Percentiles rank a stretch among this genome's conserved stretches.
Evolutionary conservation across 2,113 vertebrate species (phyloP).

Genomic region (Leucosticte australis): DNA sequence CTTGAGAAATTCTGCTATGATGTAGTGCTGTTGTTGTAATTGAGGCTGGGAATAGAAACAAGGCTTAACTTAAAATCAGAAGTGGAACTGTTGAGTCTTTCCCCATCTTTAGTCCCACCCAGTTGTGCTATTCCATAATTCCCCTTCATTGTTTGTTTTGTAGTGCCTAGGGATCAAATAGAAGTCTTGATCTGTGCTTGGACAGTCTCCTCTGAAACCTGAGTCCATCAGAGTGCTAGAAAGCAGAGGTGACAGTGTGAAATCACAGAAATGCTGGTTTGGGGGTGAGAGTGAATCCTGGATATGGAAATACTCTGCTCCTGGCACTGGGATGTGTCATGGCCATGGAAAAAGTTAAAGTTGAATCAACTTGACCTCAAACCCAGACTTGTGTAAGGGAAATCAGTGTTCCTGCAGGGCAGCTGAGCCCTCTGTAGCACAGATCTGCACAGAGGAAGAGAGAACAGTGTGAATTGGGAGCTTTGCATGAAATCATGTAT

Average conservation of each 20-base stretch:
- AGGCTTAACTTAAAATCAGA: neutral
- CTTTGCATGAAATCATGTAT: fast-evolving
- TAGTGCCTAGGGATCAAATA: neutral
- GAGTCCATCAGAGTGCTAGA: neutral
- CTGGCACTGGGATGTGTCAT: neutral
- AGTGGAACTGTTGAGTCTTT: neutral
- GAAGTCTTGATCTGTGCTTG: neutral
- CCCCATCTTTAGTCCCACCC: neutral
- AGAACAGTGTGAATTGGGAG: neutral
- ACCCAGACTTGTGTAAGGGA: too few relatives aligned
- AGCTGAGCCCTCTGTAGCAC: neutral
- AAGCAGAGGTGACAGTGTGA: neutral
- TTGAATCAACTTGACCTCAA: neutral
- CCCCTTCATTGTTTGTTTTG: neutral
- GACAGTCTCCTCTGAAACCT: neutral
- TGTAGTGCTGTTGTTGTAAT: neutral
- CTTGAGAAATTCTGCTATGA: neutral
- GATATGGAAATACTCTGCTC: fast-evolving
- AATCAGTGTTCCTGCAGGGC: neutral
- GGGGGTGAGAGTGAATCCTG: neutral
- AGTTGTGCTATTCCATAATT: neutral
- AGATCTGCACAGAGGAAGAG: neutral
- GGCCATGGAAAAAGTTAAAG: neutral
- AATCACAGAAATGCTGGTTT: neutral
- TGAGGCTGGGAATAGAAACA: neutral